phyloP scores from a whole-genome alignment of 2,888 invertebrate genomes.

The Pollenia amentaria region DNA sequence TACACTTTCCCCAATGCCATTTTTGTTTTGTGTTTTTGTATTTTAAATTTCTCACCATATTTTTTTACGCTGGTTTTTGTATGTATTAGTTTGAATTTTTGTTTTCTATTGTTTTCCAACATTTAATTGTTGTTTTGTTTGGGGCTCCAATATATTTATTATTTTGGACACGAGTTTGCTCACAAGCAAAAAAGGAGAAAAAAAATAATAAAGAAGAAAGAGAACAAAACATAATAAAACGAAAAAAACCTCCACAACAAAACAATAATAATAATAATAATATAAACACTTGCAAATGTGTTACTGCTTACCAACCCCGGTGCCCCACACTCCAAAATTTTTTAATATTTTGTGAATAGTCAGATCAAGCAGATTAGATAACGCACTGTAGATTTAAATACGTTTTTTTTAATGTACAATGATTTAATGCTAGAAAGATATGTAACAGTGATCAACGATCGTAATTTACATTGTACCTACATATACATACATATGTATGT shows the following conservation, averaged over 20 bases:
- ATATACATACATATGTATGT: background rate
- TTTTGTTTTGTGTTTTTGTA: conserved; percentile 13
- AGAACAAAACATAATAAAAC: conserved; percentile 30
- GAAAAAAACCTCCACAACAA: conserved; percentile 61
- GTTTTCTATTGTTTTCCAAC: conserved; percentile 7
- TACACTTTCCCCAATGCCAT: background rate
- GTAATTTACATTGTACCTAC: background rate
- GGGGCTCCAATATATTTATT: background rate
- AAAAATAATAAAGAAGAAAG: conserved; percentile 41
- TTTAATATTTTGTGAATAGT: background rate
- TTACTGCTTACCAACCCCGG: background rate
- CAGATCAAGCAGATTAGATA: background rate
- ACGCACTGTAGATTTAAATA: background rate
- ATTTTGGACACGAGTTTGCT: conserved; percentile 46
- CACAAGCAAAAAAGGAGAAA: background rate
- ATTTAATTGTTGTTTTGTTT: conserved; percentile 63
- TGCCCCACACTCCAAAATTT: background rate
- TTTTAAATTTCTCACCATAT: conserved; percentile 25
- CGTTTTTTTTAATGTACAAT: no score
- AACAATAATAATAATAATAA: background rate
- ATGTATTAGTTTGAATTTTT: conserved; percentile 12
- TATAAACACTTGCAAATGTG: conserved; percentile 16
- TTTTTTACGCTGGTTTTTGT: conserved; percentile 6
- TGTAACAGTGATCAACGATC: no score
- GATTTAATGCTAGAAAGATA: no score